Evolutionary conservation across 2,797 vertebrate species (phyloP).

Genomic region (Micromesistius poutassou): DNA sequence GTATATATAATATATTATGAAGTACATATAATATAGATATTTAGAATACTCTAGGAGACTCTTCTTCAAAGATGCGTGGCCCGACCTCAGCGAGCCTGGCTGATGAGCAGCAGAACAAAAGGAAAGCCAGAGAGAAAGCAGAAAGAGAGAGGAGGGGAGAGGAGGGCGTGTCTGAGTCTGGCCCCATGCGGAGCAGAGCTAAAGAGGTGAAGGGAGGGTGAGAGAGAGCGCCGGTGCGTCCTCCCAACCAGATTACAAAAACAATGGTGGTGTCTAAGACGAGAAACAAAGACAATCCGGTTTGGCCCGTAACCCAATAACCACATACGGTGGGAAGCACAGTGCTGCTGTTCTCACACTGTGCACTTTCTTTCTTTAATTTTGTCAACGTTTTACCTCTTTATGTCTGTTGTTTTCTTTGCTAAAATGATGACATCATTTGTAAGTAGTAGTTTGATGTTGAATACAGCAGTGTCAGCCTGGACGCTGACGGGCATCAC

Average conservation of each 20-base stretch:
- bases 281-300: conserved; percentile 2
- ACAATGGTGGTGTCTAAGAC: background rate
- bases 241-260: background rate
- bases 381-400: too few species aligned
- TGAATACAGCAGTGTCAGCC: background rate
- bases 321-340: too few species aligned
- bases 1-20: too few species aligned
- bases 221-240: background rate
- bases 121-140: background rate
- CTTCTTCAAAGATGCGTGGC: too few species aligned
- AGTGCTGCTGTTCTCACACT: background rate
- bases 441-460: background rate
- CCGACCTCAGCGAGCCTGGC: background rate
- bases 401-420: too few species aligned
- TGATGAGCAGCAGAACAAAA: background rate
- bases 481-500: background rate
- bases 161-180: too few species aligned
- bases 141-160: background rate
- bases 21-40: too few species aligned
- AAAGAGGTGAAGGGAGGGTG: background rate
- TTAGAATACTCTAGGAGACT: too few species aligned
- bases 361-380: background rate
- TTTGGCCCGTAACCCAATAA: background rate
- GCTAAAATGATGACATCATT: background rate
- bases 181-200: background rate